Evolutionary conservation across 2,888 invertebrate species (phyloP).

Genomic region (Morinoia aosen): DNA sequence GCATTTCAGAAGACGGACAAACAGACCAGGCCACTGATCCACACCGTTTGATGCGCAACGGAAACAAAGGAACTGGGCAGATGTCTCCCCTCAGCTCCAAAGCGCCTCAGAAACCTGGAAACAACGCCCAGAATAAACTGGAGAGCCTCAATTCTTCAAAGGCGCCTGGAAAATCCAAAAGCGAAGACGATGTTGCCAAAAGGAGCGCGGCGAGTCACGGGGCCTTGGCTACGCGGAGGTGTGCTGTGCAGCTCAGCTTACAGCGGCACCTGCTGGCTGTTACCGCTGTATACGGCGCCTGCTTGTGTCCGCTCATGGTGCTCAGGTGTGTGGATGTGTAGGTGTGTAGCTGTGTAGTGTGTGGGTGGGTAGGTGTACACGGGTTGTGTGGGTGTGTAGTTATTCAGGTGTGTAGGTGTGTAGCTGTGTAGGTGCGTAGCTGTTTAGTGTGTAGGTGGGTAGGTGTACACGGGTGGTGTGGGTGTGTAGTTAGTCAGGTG

Average conservation of each 20-base stretch:
- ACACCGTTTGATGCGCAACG: neutral
- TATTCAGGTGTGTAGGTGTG: neutral
- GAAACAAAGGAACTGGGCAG: neutral
- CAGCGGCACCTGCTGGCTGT: constrained; percentile 16
- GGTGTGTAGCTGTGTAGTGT: neutral
- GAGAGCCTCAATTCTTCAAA: neutral
- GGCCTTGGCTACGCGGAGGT: neutral
- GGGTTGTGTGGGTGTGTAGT: too few species aligned
- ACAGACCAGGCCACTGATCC: neutral
- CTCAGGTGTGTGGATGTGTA: neutral
- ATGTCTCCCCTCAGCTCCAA: neutral
- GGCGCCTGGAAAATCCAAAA: neutral
- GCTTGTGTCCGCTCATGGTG: constrained; percentile 18
- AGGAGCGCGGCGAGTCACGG: neutral
- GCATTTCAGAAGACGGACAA: constrained; percentile 16
- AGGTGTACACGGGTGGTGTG: neutral
- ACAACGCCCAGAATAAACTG: neutral
- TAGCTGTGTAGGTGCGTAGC: neutral
- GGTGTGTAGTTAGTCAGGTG: neutral
- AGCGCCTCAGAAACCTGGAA: neutral
- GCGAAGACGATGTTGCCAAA: neutral
- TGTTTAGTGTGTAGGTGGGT: too few species aligned
- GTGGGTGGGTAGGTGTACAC: too few species aligned
- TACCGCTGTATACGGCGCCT: neutral
- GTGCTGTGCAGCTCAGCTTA: neutral